Evolutionary conservation across 1,140 invertebrate genomes (phyloP), one percentile per base, ranked within the genome.

Genomic region (Ips typographus): DNA sequence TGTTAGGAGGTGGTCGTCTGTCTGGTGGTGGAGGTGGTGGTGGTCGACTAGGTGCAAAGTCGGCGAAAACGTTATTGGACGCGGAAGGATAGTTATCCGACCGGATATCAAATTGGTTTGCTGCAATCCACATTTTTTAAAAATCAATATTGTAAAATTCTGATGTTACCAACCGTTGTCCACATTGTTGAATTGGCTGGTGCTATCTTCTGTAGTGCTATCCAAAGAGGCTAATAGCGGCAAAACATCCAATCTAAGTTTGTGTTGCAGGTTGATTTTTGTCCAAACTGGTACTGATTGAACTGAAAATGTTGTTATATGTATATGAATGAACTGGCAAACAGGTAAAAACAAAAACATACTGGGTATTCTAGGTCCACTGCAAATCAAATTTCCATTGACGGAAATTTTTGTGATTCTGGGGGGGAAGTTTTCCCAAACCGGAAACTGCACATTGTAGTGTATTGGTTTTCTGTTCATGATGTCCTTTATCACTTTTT

Each of bases 221-320:
- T 72, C 41, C 6, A 47, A 63, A 6, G 44, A 57, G n/a, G 61
- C 60, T 37, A 56, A 59, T 36, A 70, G n/a, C 38, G 76, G 75
- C 4, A 65, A 43, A 1, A 76, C 57, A 41, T 72, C 74, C 40
- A 78, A 47, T 36, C 70, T 73, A 4, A 78, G 60, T 6, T 70
- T 75, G 58, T 79, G 77, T 51, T 77, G 76, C 1, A 79, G 75
- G 44, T 75, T 77, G n/a, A 79, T 75, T 8, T 71, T 78, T 42
- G 77, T 77, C 38, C 77, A 42, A 49, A 78, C 58, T 5, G 71
- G 71, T 8, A 74, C 76, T 8, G 56, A 41, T 66, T 73, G 72
- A 42, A 76, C 77, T 78, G 55, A 42, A 77, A 78, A 6, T 1
- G 3, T 22, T 22, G 22, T 22, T 22, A 22, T 22, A 22, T 22